Evolutionary conservation across 2,113 vertebrate genomes (phyloP).

Genomic region (Pleuronectes platessa): DNA sequence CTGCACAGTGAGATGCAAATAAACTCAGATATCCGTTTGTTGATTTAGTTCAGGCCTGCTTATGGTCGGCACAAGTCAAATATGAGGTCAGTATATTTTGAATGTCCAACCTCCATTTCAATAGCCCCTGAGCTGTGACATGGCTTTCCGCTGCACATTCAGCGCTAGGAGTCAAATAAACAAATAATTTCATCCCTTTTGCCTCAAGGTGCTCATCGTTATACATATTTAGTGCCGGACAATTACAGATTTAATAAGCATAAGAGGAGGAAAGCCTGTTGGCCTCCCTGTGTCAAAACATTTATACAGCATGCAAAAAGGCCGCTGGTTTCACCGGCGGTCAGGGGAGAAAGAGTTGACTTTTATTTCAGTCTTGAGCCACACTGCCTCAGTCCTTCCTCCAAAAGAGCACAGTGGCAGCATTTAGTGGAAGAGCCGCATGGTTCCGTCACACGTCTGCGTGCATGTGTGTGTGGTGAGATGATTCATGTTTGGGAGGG

Average conservation of each 20-base stretch:
- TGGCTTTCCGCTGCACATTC: constrained; percentile 47
- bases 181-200: constrained; percentile 70
- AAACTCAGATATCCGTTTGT: constrained; percentile 68
- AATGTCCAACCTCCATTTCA: constrained; percentile 68
- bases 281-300: constrained; percentile 73
- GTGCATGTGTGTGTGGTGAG: constrained; percentile 30
- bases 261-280: constrained; percentile 60
- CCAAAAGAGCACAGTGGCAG: constrained; percentile 66
- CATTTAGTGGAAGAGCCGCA: constrained; percentile 64
- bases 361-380: constrained; percentile 74
- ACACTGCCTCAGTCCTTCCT: constrained; percentile 51
- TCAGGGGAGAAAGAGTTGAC: constrained; percentile 61
- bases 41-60: constrained; percentile 73
- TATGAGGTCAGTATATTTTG: constrained; percentile 79
- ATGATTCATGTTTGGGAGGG: constrained; percentile 43
- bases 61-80: constrained; percentile 78
- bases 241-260: constrained; percentile 71
- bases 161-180: constrained; percentile 66
- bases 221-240: constrained; percentile 65
- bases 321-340: constrained; percentile 52
- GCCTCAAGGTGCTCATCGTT: constrained; percentile 58
- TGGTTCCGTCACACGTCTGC: constrained; percentile 30
- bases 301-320: constrained; percentile 71
- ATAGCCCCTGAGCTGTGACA: constrained; percentile 57
- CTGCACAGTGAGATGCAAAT: constrained; percentile 60